Evolutionary conservation across 2,888 invertebrate genomes (phyloP).

Genomic region (Oxytorus armatus): DNA sequence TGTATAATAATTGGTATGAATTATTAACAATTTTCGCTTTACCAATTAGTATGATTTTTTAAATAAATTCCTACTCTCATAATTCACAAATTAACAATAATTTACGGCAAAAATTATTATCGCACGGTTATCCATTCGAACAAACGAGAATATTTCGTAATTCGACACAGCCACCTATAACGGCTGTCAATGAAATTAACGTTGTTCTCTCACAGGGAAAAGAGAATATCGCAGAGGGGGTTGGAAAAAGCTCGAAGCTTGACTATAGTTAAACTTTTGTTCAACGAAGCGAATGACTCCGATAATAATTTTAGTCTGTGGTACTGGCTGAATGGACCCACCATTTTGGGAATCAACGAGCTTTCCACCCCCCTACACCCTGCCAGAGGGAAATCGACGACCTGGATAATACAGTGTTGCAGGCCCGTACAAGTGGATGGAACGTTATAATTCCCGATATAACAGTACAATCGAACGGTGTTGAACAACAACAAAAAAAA

Average conservation of each 20-base stretch:
- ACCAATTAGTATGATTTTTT: too few species aligned
- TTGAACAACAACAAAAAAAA: background rate
- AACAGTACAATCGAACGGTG: background rate
- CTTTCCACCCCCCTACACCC: slow-evolving; percentile 24
- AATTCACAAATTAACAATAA: too few species aligned
- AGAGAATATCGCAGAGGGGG: slow-evolving; percentile 11
- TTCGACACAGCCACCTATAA: background rate
- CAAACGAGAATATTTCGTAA: too few species aligned
- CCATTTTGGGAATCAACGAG: background rate
- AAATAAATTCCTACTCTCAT: too few species aligned
- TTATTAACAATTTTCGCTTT: too few species aligned
- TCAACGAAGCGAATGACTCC: slow-evolving; percentile 53
- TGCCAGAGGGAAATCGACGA: slow-evolving; percentile 42
- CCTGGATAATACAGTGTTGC: slow-evolving; percentile 57
- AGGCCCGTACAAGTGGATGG: slow-evolving; percentile 5
- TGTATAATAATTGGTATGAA: too few species aligned
- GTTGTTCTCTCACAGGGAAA: slow-evolving; percentile 5
- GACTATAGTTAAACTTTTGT: slow-evolving; percentile 45
- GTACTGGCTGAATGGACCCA: background rate
- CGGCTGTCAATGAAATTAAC: slow-evolving; percentile 43
- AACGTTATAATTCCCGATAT: slow-evolving; percentile 2
- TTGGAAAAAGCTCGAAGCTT: slow-evolving; percentile 1
- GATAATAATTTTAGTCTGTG: slow-evolving; percentile 57
- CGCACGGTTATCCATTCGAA: too few species aligned
- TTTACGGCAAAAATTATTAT: too few species aligned